Evolutionary conservation across 2,888 invertebrate genomes (phyloP).

Genomic region (Drosophila cognata): DNA sequence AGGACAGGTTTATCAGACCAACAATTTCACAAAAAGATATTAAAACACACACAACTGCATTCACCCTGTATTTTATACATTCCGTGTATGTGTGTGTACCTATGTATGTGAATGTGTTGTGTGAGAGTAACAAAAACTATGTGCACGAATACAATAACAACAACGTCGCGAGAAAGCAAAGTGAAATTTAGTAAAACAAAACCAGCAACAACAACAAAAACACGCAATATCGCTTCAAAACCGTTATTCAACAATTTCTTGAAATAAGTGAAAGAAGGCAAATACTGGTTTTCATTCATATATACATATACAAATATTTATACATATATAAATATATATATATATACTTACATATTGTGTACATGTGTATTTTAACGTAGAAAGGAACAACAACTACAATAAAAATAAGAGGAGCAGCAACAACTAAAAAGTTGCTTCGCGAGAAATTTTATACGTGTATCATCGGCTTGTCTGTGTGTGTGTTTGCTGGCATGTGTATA

Average conservation of each 20-base stretch:
- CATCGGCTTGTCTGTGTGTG: constrained; percentile 34
- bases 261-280: constrained; percentile 75
- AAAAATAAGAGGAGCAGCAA: constrained; percentile 28
- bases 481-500: constrained; percentile 22
- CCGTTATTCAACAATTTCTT: constrained; percentile 77
- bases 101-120: constrained; percentile 21
- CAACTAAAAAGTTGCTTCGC: constrained; percentile 72
- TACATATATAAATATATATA: constrained; percentile 7
- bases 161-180: constrained; percentile 70
- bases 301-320: constrained; percentile 14
- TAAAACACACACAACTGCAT: constrained; percentile 33
- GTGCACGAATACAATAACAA: constrained; percentile 54
- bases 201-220: constrained; percentile 48
- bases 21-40: constrained; percentile 47
- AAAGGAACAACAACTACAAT: constrained; percentile 48
- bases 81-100: constrained; percentile 19
- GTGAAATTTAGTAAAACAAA: constrained; percentile 73
- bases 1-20: constrained; percentile 72
- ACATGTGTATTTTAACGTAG: constrained; percentile 32
- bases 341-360: constrained; percentile 16
- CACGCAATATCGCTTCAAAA: constrained; percentile 66
- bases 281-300: constrained; percentile 71
- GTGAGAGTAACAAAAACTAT: constrained; percentile 57
- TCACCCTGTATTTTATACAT: constrained; percentile 35
- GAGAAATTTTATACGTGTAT: constrained; percentile 68